Evolutionary conservation across 1,140 invertebrate species (phyloP).

Genomic region (Microplitis demolitor): DNA sequence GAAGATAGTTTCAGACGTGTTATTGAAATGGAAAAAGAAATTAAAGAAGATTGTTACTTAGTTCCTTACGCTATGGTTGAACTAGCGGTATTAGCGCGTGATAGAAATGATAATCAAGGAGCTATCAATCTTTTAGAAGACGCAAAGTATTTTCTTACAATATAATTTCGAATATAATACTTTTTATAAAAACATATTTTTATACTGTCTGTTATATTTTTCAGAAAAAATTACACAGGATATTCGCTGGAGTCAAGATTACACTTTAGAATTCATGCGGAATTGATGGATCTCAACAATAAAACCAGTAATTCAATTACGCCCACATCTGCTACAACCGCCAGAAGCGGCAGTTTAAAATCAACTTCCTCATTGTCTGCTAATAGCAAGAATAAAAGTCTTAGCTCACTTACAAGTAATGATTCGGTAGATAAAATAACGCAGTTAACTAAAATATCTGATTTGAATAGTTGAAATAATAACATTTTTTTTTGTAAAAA

Average conservation of each 20-base stretch:
- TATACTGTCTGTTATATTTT: constrained; percentile 41
- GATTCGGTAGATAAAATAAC: too few species aligned
- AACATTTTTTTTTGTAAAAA: too few species aligned
- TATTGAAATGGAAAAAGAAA: constrained; percentile 72
- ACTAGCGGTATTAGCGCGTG: constrained; percentile 77
- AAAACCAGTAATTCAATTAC: too few species aligned
- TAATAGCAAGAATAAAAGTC: too few species aligned
- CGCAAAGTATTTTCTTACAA: constrained; percentile 69
- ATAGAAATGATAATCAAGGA: constrained; percentile 69
- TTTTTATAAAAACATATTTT: too few species aligned
- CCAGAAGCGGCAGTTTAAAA: too few species aligned
- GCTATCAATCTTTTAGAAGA: constrained; percentile 79
- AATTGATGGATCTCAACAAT: constrained; percentile 63
- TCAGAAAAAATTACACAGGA: constrained; percentile 85
- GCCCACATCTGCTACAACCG: too few species aligned
- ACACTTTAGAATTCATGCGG: constrained; percentile 90
- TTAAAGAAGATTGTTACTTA: constrained; percentile 85
- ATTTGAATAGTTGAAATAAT: too few species aligned
- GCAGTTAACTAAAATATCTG: too few species aligned
- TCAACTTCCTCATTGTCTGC: too few species aligned
- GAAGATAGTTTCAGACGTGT: constrained; percentile 77
- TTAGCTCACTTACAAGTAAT: too few species aligned
- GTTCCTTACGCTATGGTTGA: constrained; percentile 88
- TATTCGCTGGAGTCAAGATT: constrained; percentile 89
- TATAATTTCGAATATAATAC: too few species aligned